phyloP scores from a whole-genome alignment of 2,888 invertebrate genomes.

The Leptopterna dolabrata region DNA sequence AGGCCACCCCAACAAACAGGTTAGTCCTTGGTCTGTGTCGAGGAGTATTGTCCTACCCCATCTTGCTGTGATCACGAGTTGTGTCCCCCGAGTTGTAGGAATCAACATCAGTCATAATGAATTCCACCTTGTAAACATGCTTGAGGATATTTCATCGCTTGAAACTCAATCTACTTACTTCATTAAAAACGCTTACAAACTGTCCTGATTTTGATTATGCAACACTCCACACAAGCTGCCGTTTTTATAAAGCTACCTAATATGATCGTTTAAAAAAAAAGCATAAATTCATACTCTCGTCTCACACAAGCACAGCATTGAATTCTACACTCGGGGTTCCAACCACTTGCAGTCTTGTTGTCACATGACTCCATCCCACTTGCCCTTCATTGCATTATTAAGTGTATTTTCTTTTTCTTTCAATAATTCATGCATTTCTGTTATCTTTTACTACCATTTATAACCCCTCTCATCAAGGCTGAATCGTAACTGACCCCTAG shows the following conservation, averaged over 20 bases:
- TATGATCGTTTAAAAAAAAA: no score
- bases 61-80: background rate
- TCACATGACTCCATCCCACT: background rate
- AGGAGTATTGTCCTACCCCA: background rate
- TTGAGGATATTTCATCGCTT: no score
- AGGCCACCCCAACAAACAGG: slow-evolving; percentile 74
- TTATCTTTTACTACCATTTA: background rate
- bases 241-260: no score
- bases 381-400: background rate
- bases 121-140: no score
- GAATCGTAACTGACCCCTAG: background rate
- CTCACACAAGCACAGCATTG: background rate
- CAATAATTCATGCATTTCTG: background rate
- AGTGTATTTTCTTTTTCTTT: background rate
- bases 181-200: no score
- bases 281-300: no score
- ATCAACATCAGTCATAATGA: no score
- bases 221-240: no score
- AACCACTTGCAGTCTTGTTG: background rate
- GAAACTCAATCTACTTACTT: no score
- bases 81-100: background rate
- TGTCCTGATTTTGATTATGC: no score
- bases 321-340: background rate
- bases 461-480: background rate
- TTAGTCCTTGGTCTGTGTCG: slow-evolving; percentile 42